phyloP scores from a whole-genome alignment of 2,797 vertebrate genomes.

The Propithecus deckenii region DNA sequence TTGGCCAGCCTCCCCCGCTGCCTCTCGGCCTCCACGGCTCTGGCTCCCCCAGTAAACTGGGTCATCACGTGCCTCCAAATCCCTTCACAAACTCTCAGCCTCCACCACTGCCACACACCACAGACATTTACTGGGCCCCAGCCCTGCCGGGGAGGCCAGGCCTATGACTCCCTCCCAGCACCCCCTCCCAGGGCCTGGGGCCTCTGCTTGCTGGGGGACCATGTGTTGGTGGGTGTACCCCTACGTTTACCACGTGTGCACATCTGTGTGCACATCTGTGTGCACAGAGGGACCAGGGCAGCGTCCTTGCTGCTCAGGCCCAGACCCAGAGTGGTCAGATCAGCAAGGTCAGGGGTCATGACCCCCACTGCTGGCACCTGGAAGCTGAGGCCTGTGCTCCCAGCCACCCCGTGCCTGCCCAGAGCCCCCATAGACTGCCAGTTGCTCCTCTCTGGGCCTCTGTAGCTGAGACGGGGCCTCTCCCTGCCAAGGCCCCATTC shows the following conservation, averaged over 20 bases:
- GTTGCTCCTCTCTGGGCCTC: neutral
- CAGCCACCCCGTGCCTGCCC: neutral
- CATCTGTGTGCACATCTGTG: accelerated
- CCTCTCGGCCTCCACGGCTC: neutral
- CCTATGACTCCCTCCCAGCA: neutral
- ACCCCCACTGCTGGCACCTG: accelerated
- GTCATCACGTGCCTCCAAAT: neutral
- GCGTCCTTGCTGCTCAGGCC: neutral
- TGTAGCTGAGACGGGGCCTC: neutral
- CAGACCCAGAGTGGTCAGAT: accelerated
- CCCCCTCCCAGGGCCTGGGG: neutral
- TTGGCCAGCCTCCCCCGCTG: too few relatives aligned
- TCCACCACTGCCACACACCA: neutral
- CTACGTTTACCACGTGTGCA: accelerated
- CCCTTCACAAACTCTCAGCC: neutral
- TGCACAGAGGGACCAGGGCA: neutral
- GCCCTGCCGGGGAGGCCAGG: too few relatives aligned
- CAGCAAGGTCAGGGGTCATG: neutral
- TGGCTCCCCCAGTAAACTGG: neutral
- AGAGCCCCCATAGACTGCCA: neutral
- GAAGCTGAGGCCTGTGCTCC: neutral
- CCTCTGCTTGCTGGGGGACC: neutral
- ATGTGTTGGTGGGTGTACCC: accelerated
- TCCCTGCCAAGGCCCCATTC: neutral
- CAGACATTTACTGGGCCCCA: neutral